Evolutionary conservation across 2,113 vertebrate species (phyloP).

Genomic region (Zapus hudsonius): DNA sequence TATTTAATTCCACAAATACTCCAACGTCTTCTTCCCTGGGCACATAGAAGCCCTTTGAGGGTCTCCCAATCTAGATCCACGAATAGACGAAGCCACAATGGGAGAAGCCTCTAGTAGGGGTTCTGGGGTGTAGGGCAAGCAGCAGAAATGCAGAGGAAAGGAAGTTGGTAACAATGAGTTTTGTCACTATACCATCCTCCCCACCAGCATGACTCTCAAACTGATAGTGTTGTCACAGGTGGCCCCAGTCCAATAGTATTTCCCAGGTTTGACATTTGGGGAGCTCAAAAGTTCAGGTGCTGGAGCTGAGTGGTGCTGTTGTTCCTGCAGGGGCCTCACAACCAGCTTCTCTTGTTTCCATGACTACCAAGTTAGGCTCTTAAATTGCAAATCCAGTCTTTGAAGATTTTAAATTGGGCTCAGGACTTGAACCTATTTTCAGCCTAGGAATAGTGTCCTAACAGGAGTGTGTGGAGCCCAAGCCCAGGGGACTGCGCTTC

Average conservation of each 20-base stretch:
- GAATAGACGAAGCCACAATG: background rate
- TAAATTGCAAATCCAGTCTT: background rate
- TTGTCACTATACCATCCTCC: too few relatives aligned
- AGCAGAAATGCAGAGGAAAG: background rate
- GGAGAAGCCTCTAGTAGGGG: background rate
- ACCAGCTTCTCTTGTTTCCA: background rate
- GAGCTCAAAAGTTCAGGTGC: background rate
- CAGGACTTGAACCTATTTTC: background rate
- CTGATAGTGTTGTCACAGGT: background rate
- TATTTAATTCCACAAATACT: background rate
- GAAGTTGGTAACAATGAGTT: background rate
- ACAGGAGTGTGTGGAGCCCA: background rate
- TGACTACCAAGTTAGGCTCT: background rate
- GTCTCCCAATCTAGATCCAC: background rate
- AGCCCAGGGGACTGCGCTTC: background rate
- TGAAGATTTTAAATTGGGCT: background rate
- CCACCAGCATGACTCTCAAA: too few relatives aligned
- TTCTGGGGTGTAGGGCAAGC: too few relatives aligned
- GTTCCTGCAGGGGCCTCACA: background rate
- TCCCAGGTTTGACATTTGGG: background rate
- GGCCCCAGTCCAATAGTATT: accelerated
- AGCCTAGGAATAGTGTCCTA: background rate
- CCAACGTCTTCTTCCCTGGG: background rate
- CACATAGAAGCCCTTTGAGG: background rate
- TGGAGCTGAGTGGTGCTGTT: accelerated